Conservation (phyloP, 2,113 vertebrate genomes). For the Chamaea fasciata region DNA sequence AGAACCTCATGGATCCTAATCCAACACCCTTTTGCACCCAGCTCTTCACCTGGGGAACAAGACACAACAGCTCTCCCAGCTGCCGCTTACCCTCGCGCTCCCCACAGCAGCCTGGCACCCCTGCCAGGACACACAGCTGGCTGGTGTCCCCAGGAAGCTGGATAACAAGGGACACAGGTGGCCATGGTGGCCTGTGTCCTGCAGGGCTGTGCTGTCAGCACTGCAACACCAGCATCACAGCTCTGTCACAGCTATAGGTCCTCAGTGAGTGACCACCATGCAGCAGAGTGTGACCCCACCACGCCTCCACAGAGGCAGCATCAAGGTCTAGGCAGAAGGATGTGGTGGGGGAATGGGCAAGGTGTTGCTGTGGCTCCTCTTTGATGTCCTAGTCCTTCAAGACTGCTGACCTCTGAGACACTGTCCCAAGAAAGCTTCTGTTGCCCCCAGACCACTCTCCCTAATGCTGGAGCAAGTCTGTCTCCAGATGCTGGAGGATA, state of each 20-base stretch:
- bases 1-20: rapidly evolving
- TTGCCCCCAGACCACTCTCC: rapidly evolving
- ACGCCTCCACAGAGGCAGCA: not conserved
- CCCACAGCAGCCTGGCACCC: not conserved
- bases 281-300: not conserved
- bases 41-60: not conserved
- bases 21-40: not conserved
- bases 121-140: not conserved
- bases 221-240: not conserved
- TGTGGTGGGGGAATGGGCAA: rapidly evolving
- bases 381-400: not conserved
- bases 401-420: not conserved
- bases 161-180: not conserved
- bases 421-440: not conserved
- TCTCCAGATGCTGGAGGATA: not conserved
- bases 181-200: rapidly evolving
- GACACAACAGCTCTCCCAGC: not conserved
- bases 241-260: not conserved
- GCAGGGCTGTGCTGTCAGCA: not conserved
- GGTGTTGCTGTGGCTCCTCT: not conserved
- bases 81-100: not conserved
- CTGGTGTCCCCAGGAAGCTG: not conserved
- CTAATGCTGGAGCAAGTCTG: not conserved
- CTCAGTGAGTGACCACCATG: rapidly evolving
- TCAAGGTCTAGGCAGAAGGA: not conserved